Evolutionary conservation across 1,140 invertebrate genomes (phyloP).

Genomic region (Hypothenemus hampei): DNA sequence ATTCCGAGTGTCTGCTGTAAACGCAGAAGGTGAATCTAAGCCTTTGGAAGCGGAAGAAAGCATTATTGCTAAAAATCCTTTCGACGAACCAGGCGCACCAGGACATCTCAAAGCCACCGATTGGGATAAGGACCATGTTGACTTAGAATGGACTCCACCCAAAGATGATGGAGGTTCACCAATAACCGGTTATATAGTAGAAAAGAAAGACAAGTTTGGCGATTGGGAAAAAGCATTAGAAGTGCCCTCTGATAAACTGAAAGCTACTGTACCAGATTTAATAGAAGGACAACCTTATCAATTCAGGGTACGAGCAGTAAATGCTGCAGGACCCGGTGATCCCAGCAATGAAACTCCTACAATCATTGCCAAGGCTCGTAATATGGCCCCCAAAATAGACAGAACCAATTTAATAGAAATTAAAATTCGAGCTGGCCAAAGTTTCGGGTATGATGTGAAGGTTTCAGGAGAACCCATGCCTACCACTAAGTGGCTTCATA

Average conservation of each 20-base stretch:
- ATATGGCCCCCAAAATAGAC: conserved; percentile 82
- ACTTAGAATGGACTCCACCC: conserved; percentile 81
- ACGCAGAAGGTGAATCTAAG: conserved; percentile 93
- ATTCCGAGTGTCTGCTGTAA: conserved; percentile 93
- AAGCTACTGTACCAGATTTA: conserved; percentile 81
- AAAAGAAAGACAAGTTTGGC: conserved; percentile 92
- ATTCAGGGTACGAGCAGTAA: conserved; percentile 86
- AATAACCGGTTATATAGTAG: conserved; percentile 79
- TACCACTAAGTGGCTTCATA: conserved; percentile 80
- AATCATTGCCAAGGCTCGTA: conserved; percentile 84
- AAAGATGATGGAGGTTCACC: conserved; percentile 79
- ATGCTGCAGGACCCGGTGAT: conserved; percentile 89
- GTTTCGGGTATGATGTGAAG: conserved; percentile 75
- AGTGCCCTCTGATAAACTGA: conserved; percentile 72
- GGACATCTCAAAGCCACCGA: conserved; percentile 87
- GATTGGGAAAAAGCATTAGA: conserved; percentile 90
- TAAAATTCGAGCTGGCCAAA: conserved; percentile 84
- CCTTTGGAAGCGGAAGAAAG: conserved; percentile 81
- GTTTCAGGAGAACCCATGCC: conserved; percentile 86
- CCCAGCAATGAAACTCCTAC: conserved; percentile 83
- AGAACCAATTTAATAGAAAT: conserved; percentile 79
- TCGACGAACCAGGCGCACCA: conserved; percentile 89
- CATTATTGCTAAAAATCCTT: conserved; percentile 95
- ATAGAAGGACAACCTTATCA: conserved; percentile 88
- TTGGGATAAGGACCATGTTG: conserved; percentile 94